Evolutionary conservation across 2,797 vertebrate genomes (phyloP).

Genomic region (Lacerta agilis): DNA sequence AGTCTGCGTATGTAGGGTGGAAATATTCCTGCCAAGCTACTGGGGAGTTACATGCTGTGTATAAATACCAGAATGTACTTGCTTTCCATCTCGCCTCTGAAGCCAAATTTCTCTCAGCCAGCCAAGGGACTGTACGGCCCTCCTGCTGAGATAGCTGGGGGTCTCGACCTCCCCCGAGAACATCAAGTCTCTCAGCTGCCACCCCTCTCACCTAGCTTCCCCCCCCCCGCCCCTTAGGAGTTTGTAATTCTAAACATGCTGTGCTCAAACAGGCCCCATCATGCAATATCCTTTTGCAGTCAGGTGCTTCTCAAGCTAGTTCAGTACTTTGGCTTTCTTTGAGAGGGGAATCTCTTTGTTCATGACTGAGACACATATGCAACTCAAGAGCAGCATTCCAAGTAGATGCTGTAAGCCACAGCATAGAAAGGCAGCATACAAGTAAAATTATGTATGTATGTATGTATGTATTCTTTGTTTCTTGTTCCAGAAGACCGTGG

Average conservation of each 20-base stretch:
- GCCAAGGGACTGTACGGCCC: neutral
- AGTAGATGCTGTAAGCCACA: too few species aligned
- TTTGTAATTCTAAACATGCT: neutral
- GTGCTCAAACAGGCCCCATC: neutral
- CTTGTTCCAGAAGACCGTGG: too few species aligned
- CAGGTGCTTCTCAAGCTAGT: neutral
- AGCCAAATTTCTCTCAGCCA: neutral
- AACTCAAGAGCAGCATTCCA: too few species aligned
- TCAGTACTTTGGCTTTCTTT: neutral
- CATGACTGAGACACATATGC: neutral
- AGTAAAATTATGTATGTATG: too few species aligned
- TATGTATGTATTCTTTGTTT: too few species aligned
- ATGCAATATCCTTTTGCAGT: neutral
- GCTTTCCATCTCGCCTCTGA: neutral
- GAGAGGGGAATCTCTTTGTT: neutral
- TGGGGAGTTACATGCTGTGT: neutral
- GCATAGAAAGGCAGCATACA: too few species aligned
- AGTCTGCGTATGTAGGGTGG: neutral
- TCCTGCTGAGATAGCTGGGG: constrained; percentile 1
- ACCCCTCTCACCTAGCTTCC: neutral
- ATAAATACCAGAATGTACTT: neutral
- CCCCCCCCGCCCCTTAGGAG: neutral
- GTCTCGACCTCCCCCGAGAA: neutral
- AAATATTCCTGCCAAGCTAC: constrained; percentile 6
- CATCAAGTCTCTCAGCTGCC: neutral